phyloP scores from a whole-genome alignment of 2,113 vertebrate species.

The Phodopus roborovskii region DNA sequence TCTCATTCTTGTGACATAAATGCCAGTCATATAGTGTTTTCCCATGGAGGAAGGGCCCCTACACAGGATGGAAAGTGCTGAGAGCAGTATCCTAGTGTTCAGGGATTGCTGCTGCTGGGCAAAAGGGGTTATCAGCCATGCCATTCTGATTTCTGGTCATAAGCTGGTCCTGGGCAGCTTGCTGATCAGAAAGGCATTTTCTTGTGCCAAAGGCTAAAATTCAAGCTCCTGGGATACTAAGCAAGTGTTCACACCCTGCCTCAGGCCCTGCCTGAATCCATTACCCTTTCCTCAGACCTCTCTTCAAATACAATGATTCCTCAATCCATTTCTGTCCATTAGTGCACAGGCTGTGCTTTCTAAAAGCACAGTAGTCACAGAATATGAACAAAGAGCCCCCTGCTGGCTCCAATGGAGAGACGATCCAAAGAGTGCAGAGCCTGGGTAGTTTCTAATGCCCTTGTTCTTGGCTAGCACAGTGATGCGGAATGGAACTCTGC shows the following conservation, averaged over 20 bases:
- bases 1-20: accelerated
- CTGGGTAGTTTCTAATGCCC: accelerated
- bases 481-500: too few species aligned
- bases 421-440: not conserved
- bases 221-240: not conserved
- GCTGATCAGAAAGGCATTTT: not conserved
- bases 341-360: not conserved
- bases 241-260: not conserved
- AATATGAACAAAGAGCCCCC: not conserved
- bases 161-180: not conserved
- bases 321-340: not conserved
- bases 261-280: not conserved
- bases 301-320: not conserved
- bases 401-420: not conserved
- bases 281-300: not conserved
- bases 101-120: not conserved
- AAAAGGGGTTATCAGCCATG: not conserved
- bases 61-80: too few species aligned
- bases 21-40: not conserved
- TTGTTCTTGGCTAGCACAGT: accelerated
- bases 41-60: accelerated
- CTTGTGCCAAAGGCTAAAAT: not conserved
- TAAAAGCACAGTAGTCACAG: accelerated
- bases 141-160: not conserved
- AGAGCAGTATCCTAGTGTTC: accelerated